phyloP scores from a whole-genome alignment of 2,113 vertebrate species.

The Benitochromis conjunctus region DNA sequence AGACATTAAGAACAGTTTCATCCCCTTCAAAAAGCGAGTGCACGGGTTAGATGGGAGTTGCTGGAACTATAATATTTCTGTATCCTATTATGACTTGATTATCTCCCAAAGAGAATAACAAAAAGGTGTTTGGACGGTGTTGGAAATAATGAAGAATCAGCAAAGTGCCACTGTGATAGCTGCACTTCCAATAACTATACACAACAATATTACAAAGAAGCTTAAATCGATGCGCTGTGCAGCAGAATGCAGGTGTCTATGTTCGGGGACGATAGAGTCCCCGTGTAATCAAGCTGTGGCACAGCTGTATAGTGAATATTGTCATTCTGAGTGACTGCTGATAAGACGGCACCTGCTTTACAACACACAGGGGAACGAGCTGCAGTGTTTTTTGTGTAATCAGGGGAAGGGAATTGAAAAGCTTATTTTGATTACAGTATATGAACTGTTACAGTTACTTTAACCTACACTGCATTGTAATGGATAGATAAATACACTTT shows the following conservation, averaged over 20 bases:
- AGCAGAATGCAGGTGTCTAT: conserved; percentile 35
- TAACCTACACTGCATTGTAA: not conserved
- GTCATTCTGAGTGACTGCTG: conserved; percentile 38
- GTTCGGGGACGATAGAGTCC: conserved; percentile 31
- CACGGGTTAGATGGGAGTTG: not conserved
- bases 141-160: conserved; percentile 24
- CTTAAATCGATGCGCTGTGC: not conserved
- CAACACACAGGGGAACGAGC: conserved; percentile 4
- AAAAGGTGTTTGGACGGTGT: not conserved
- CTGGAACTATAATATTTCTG: conserved; percentile 27
- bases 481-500: conserved; percentile 1
- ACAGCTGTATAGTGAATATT: conserved; percentile 13
- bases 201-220: not conserved
- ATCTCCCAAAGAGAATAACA: not conserved
- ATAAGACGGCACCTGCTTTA: conserved; percentile 35
- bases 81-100: conserved; percentile 32
- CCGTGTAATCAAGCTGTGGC: conserved; percentile 43
- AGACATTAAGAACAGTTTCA: conserved; percentile 50
- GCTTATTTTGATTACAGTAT: conserved; percentile 13
- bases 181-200: not conserved
- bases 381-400: conserved; percentile 1
- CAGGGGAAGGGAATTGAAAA: conserved; percentile 7
- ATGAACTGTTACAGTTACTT: conserved; percentile 8
- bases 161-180: not conserved
- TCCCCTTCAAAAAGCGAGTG: not conserved